phyloP scores from a whole-genome alignment of 2,797 vertebrate species.

The Leucoraja ocellata region DNA sequence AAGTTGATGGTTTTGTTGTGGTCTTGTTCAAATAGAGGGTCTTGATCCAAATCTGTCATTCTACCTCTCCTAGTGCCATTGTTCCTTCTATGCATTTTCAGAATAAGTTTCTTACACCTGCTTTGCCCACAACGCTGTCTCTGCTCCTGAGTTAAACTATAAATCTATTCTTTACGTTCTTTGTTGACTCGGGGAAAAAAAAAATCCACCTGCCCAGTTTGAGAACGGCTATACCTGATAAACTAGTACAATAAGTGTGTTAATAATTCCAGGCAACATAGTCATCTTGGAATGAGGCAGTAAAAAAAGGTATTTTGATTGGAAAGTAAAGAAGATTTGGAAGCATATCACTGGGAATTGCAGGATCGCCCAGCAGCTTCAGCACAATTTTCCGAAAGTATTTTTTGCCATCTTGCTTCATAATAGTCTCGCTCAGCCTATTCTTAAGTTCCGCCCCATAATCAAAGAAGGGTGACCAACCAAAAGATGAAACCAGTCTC shows the following conservation, averaged over 20 bases:
- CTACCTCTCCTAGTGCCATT: too few species aligned
- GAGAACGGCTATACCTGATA: background rate
- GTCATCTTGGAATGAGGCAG: conserved; percentile 3
- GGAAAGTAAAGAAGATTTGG: background rate
- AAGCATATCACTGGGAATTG: background rate
- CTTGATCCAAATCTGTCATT: background rate
- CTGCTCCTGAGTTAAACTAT: conserved; percentile 2
- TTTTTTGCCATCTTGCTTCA: background rate
- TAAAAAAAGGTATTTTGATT: background rate
- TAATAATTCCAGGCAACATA: background rate
- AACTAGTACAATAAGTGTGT: conserved; percentile 2
- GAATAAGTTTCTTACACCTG: background rate
- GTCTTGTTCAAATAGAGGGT: background rate
- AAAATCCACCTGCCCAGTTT: background rate
- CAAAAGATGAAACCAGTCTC: background rate
- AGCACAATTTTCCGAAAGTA: background rate
- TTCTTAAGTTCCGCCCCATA: background rate
- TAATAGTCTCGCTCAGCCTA: background rate
- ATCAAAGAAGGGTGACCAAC: background rate
- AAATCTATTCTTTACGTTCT: background rate
- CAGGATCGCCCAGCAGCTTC: background rate
- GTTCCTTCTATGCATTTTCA: background rate
- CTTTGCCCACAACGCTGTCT: background rate
- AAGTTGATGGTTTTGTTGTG: background rate
- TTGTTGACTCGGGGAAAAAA: background rate